phyloP scores from a whole-genome alignment of 2,888 invertebrate species.

The Drosophila meridiana region DNA sequence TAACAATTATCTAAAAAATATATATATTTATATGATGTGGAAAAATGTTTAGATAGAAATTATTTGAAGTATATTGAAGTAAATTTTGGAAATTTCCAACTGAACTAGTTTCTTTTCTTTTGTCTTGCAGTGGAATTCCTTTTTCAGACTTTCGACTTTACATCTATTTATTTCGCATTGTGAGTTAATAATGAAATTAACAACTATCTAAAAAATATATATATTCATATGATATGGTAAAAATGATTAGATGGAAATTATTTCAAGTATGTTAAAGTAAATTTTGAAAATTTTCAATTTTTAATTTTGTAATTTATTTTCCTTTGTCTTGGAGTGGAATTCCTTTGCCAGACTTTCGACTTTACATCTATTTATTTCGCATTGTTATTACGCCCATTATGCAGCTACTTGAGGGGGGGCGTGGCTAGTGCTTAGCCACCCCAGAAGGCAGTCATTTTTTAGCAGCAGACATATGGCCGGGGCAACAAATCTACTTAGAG shows the following conservation, averaged over 20 bases:
- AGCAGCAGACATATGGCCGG: constrained; percentile 53
- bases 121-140: neutral
- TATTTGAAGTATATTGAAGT: neutral
- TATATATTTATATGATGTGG: neutral
- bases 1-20: neutral
- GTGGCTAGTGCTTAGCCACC: neutral
- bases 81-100: neutral
- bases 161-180: constrained; percentile 25
- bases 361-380: constrained; percentile 21
- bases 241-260: too few species aligned
- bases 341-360: neutral
- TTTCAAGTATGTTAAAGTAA: too few species aligned
- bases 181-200: neutral
- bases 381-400: constrained; percentile 45
- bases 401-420: constrained; percentile 24
- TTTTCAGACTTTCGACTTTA: neutral
- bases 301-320: neutral
- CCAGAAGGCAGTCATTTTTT: constrained; percentile 24
- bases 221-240: too few species aligned
- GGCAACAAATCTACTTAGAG: constrained; percentile 68
- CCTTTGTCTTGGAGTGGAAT: neutral
- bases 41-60: neutral
- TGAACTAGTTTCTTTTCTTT: neutral
- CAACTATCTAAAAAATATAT: neutral
- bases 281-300: too few species aligned